A percentile compares a stretch with the other conserved stretches of the same genome.
phyloP scores from a whole-genome alignment of 2,113 vertebrate species.

The Vulpes lagopus region DNA sequence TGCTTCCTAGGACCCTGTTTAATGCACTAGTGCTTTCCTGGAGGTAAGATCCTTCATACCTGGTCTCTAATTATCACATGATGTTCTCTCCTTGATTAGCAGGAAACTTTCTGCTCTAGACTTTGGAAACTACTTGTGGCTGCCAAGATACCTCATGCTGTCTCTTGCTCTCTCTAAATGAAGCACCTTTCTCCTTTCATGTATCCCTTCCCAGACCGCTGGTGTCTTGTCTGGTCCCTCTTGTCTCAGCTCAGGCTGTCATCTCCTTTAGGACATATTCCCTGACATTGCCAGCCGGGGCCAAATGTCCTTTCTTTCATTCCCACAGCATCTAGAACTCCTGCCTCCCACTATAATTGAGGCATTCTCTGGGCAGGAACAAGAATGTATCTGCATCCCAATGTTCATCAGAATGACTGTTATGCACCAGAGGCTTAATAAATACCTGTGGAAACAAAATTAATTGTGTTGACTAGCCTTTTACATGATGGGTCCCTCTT shows the following conservation, averaged over 20 bases:
- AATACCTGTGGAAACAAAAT: background rate
- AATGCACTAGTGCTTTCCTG: background rate
- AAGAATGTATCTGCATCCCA: background rate
- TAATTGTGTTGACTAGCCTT: background rate
- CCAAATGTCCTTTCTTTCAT: background rate
- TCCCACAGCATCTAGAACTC: background rate
- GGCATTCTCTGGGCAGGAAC: background rate
- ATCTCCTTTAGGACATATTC: background rate
- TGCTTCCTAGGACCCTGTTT: background rate
- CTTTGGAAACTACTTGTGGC: background rate
- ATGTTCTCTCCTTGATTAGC: background rate
- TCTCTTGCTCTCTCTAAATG: background rate
- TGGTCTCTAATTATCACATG: background rate
- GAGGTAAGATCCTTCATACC: accelerated
- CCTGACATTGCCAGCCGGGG: background rate
- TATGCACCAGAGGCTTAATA: background rate
- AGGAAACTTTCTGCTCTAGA: background rate
- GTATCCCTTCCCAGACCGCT: background rate
- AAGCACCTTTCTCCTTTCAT: background rate
- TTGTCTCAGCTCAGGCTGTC: background rate
- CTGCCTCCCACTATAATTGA: background rate
- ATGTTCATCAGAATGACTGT: background rate
- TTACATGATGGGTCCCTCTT: background rate
- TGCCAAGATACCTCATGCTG: background rate
- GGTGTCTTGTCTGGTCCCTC: background rate